Evolutionary conservation across 2,888 invertebrate genomes (phyloP), one percentile per base, ranked within the genome.

Genomic region (Tiliacea aurago): DNA sequence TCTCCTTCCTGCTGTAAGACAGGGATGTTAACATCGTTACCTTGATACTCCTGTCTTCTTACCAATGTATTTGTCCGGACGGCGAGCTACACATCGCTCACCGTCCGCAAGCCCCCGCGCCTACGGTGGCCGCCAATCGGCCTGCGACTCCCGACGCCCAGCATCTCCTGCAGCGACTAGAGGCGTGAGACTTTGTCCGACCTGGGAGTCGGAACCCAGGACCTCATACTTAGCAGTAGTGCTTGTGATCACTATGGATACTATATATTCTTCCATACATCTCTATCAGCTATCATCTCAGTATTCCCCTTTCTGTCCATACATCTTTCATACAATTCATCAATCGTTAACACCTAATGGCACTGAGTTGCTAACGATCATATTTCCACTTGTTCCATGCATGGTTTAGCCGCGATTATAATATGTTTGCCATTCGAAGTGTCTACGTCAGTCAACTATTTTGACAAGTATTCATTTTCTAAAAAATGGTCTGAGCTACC

Each of bases 401-500:
- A 28, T 15, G 11, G 23, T 63, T 47, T 20, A 63, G 15, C 23
- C 5, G 33, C n/a, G 1, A 51, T n/a, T n/a, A 23, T 56, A n/a
- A 20, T 45, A 33, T 11, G n/a, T 20, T 43, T 70, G 77, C 56
- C 82, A 70, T 43, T 20, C 43, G 0, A 47, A 51, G 6, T 1
- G 23, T 13, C 11, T 43, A 37, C 76, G 51, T 69, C 69, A 62
- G 23, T 15, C 7, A 45, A 33, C 64, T 66, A 73, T 64, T 56
- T 55, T 5, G 13, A 7, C 28, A 28, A 49, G 41, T 66, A 73
- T 80, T 73, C 55, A 80, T 62, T 13, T 43, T 23, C 49, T 41
- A 66, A 77, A 74, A 77, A 80, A 51, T 56, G 13, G 59, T 68
- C 66, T 74, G 66, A 56, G 18, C 18, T 23, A 33, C 15, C 23